These are phyloP conservation scores for Lanius collurio DNA, from an alignment of 2,113 vertebrate species.

Conservation along the genomic window DNA sequence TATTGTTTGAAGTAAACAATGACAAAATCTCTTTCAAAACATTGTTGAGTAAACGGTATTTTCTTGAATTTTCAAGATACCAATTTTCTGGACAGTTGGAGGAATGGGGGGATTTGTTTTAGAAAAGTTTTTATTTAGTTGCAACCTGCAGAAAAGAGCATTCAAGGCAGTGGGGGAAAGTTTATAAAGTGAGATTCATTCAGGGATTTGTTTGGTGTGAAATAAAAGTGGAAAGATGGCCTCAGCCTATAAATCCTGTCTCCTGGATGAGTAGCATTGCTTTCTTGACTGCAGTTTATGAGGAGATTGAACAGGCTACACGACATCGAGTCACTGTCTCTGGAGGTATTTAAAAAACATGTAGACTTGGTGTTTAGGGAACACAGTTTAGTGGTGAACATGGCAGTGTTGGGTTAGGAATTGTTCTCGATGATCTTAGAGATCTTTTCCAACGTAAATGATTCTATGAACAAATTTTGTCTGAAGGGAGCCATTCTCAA, in stretches of 20 bases:
- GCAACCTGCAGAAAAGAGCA: constrained; percentile 24
- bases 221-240: neutral
- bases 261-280: neutral
- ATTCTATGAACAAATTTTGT: neutral
- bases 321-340: neutral
- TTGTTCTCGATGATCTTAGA: accelerated
- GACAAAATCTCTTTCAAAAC: neutral
- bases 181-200: neutral
- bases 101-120: neutral
- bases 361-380: neutral
- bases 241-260: constrained; percentile 15
- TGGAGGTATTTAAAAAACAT: neutral
- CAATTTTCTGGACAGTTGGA: neutral
- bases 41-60: neutral
- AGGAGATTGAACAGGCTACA: neutral
- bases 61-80: neutral
- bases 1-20: neutral
- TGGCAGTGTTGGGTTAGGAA: neutral
- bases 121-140: neutral
- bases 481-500: neutral
- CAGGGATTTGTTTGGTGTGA: neutral
- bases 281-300: neutral
- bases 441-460: neutral
- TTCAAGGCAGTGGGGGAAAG: neutral
- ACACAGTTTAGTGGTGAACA: neutral